phyloP scores from a whole-genome alignment of 2,797 vertebrate genomes.

The Zenarchopterus dispar region DNA sequence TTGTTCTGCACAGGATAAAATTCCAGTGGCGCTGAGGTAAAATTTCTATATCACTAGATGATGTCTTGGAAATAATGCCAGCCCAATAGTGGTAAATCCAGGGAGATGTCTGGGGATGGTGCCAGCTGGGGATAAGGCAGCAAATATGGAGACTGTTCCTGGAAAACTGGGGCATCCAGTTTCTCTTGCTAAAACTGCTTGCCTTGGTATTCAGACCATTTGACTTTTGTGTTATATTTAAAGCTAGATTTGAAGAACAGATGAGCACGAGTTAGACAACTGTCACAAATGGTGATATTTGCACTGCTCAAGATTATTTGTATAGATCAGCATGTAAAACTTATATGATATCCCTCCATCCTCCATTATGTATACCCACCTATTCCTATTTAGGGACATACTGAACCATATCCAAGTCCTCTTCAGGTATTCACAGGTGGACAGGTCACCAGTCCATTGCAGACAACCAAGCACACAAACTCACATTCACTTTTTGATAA shows the following conservation, averaged over 20 bases:
- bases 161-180: slow-evolving; percentile 69
- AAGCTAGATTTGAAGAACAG: slow-evolving; percentile 25
- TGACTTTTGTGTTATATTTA: slow-evolving; percentile 44
- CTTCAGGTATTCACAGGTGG: too few relatives aligned
- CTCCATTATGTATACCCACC: too few relatives aligned
- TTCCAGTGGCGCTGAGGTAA: slow-evolving; percentile 32
- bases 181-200: slow-evolving; percentile 58
- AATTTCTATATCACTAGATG: slow-evolving; percentile 48
- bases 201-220: slow-evolving; percentile 42
- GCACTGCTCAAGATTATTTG: slow-evolving; percentile 16
- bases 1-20: slow-evolving; percentile 30
- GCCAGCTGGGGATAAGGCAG: slow-evolving; percentile 59
- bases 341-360: too few relatives aligned
- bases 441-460: too few relatives aligned
- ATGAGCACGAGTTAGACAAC: slow-evolving; percentile 26
- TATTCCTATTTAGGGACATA: too few relatives aligned
- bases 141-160: slow-evolving; percentile 61
- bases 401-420: too few relatives aligned
- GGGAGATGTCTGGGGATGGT: slow-evolving; percentile 60
- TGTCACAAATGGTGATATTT: slow-evolving; percentile 25
- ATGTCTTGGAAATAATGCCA: slow-evolving; percentile 52
- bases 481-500: neutral
- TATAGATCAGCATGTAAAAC: slow-evolving; percentile 1
- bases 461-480: too few relatives aligned
- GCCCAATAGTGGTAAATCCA: slow-evolving; percentile 50